Conservation (phyloP, 2,113 vertebrate species). For the Pyrgilauda ruficollis region DNA sequence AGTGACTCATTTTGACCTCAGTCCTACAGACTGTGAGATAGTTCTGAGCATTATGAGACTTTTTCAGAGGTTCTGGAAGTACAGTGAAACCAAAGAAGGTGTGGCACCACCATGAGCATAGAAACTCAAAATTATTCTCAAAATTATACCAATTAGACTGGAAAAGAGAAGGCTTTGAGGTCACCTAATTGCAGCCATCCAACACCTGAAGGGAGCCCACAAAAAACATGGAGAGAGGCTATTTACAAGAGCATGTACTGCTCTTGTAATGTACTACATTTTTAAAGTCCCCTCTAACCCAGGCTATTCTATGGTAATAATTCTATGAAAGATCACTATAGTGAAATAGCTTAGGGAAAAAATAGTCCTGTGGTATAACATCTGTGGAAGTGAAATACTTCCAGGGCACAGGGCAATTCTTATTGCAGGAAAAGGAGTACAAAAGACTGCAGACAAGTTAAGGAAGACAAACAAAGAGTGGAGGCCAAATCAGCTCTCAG, state of each 20-base stretch:
- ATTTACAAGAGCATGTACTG: background rate
- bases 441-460: background rate
- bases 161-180: background rate
- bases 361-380: background rate
- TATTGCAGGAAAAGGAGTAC: background rate
- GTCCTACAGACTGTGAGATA: background rate
- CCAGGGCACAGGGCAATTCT: background rate
- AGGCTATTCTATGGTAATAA: background rate
- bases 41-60: background rate
- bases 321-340: background rate
- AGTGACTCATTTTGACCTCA: background rate
- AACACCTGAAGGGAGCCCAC: background rate
- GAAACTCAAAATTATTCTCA: background rate
- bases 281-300: background rate
- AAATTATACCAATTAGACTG: background rate
- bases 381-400: background rate
- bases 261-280: too few relatives aligned
- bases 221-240: background rate
- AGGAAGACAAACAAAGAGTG: background rate
- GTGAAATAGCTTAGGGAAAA: background rate
- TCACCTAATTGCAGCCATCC: background rate
- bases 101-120: background rate
- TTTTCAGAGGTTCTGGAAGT: background rate
- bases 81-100: background rate
- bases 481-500: background rate